These are phyloP conservation scores for Andrena fulva DNA, from an alignment of 2,888 invertebrate genomes.

Conservation along the genomic window DNA sequence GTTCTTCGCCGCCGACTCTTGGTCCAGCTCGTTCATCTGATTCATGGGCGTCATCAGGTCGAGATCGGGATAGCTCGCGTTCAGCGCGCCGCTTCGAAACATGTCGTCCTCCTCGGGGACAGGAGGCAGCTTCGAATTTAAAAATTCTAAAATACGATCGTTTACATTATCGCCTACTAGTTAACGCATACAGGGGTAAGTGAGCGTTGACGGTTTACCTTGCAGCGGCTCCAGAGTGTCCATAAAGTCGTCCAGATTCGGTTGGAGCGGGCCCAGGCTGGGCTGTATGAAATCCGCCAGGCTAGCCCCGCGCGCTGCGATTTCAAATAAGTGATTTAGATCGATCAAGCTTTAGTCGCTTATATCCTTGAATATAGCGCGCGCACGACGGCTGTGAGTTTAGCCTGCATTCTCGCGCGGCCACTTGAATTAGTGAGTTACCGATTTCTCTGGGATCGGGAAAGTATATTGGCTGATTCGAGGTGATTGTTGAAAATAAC, in stretches of 20 bases:
- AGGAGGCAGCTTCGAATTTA: constrained; percentile 87
- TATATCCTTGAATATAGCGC: neutral
- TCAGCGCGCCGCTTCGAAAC: constrained; percentile 76
- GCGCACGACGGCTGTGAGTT: neutral
- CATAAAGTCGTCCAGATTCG: constrained; percentile 98
- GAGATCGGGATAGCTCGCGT: constrained; percentile 80
- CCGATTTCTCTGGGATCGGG: constrained; percentile 98
- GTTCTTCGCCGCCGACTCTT: constrained; percentile 62
- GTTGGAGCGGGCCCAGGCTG: constrained; percentile 97
- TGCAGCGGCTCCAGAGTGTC: constrained; percentile 94
- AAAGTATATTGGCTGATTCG: constrained; percentile 96
- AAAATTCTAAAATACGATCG: constrained; percentile 84
- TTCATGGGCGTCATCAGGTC: constrained; percentile 81
- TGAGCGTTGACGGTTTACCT: constrained; percentile 86
- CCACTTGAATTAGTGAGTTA: constrained; percentile 82
- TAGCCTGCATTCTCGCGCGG: neutral
- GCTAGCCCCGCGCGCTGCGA: constrained; percentile 92
- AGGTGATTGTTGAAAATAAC: constrained; percentile 93
- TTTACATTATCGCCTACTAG: neutral
- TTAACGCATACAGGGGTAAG: neutral
- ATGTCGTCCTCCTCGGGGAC: constrained; percentile 87
- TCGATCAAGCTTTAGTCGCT: neutral
- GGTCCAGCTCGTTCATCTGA: constrained; percentile 74
- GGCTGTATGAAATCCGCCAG: constrained; percentile 99
- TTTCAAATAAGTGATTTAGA: constrained; percentile 8